Percentiles rank a stretch among this genome's conserved stretches.
Conservation (phyloP, 1,140 invertebrate species). For the Andricus grossulariae region DNA sequence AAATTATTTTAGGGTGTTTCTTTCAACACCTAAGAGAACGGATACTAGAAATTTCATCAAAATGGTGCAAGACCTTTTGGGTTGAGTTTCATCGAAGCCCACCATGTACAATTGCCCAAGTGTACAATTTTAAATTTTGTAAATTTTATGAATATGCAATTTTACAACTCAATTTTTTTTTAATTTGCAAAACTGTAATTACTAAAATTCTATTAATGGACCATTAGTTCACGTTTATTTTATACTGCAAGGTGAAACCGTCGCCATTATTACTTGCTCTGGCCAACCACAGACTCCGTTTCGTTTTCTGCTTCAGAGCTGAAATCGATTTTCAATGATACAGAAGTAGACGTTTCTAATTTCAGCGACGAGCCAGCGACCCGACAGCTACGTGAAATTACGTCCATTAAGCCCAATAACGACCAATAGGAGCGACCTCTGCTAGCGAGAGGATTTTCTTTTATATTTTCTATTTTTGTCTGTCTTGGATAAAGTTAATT, state of each 20-base stretch:
- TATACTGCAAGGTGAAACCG: not conserved
- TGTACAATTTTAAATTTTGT: too few relatives aligned
- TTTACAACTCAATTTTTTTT: too few relatives aligned
- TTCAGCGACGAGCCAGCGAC: conserved; percentile 29
- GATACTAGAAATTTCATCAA: too few relatives aligned
- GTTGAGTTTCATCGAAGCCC: too few relatives aligned
- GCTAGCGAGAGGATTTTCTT: not conserved
- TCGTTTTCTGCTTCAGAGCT: not conserved
- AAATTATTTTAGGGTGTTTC: too few relatives aligned
- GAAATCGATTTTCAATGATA: conserved; percentile 44
- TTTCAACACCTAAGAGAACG: too few relatives aligned
- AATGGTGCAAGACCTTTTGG: too few relatives aligned
- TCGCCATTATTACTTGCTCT: not conserved
- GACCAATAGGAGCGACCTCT: conserved; percentile 17
- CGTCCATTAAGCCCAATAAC: conserved; percentile 25
- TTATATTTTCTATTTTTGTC: not conserved
- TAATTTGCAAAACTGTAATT: too few relatives aligned
- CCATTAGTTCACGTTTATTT: too few relatives aligned
- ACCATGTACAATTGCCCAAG: too few relatives aligned
- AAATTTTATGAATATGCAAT: too few relatives aligned
- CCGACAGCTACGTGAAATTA: conserved; percentile 26
- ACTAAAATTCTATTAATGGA: too few relatives aligned
- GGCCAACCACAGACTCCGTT: not conserved
- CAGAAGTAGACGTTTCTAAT: conserved; percentile 44
- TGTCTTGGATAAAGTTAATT: not conserved